These are phyloP conservation scores for Tubulanus polymorphus DNA, from an alignment of 2,888 invertebrate genomes.

Conservation along the genomic window DNA sequence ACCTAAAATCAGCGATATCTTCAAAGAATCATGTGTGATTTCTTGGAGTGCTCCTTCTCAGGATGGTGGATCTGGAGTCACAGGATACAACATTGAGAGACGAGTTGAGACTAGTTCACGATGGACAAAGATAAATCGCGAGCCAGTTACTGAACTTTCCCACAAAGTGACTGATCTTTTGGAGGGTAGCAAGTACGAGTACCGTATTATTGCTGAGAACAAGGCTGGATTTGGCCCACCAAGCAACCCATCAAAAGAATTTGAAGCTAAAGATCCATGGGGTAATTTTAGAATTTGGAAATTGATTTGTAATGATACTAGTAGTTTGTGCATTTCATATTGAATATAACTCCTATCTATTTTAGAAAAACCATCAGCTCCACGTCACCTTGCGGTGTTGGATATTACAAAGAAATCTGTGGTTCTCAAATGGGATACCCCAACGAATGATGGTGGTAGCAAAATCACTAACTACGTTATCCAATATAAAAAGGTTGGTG, in stretches of 20 bases:
- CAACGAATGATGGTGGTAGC: conserved; percentile 47
- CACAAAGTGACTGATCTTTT: conserved; percentile 42
- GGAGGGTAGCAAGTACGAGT: conserved; percentile 48
- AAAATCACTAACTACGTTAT: conserved; percentile 46
- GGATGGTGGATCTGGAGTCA: conserved; percentile 89
- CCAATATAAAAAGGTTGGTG: conserved; percentile 32
- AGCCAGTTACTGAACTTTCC: conserved; percentile 60
- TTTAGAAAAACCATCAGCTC: conserved; percentile 44
- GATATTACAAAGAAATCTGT: conserved; percentile 41
- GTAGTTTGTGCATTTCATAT: no score
- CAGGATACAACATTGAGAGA: conserved; percentile 79
- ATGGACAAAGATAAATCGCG: conserved; percentile 89
- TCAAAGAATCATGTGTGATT: conserved; percentile 24
- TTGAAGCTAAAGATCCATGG: conserved; percentile 44
- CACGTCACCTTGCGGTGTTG: conserved; percentile 41
- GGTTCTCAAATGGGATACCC: conserved; percentile 47
- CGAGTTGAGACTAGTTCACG: conserved; percentile 70
- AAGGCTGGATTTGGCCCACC: conserved; percentile 49
- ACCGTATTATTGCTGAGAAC: conserved; percentile 51
- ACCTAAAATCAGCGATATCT: conserved; percentile 29
- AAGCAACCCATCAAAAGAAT: conserved; percentile 35
- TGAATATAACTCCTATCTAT: no score
- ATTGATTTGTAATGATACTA: no score
- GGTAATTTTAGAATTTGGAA: conserved; percentile 39
- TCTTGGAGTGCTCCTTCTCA: conserved; percentile 47